A percentile compares a stretch with the other conserved stretches of the same genome.
These are phyloP conservation scores for Pteronotus mesoamericanus DNA, from an alignment of 2,797 vertebrate genomes.

Conservation along the genomic window DNA sequence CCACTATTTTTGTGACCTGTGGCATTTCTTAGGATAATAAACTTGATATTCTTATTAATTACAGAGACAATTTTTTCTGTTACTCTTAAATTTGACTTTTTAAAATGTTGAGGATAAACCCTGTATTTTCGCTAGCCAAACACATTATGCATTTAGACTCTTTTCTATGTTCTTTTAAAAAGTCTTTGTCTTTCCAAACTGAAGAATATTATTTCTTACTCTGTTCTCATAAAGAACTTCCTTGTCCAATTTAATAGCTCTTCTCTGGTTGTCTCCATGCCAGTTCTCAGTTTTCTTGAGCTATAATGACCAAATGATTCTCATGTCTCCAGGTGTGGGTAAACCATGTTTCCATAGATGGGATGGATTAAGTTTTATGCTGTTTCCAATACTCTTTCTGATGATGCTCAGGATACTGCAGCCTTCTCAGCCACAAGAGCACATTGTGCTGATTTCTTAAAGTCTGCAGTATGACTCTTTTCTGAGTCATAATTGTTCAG, in stretches of 20 bases:
- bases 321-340: constrained; percentile 11
- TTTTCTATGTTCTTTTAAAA: constrained; percentile 3
- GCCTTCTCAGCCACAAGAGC: constrained; percentile 59
- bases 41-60: not conserved
- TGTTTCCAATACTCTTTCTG: constrained; percentile 39
- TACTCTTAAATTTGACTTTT: constrained; percentile 15
- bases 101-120: not conserved
- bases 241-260: constrained; percentile 35
- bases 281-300: constrained; percentile 35
- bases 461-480: constrained; percentile 60
- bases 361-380: constrained; percentile 28
- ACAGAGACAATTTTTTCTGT: not conserved
- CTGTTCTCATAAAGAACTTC: constrained; percentile 37
- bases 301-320: constrained; percentile 1
- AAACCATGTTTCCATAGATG: constrained; percentile 28
- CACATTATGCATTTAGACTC: not conserved
- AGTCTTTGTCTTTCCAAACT: constrained; percentile 41
- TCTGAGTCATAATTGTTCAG: constrained; percentile 72
- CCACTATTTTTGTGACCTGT: not conserved
- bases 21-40: not conserved
- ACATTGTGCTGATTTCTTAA: constrained; percentile 62
- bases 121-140: not conserved
- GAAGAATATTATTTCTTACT: constrained; percentile 1
- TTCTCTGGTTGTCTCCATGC: constrained; percentile 5
- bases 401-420: not conserved